Evolutionary conservation across 1,140 invertebrate species (phyloP).

Genomic region (Sminthurides bifidus): DNA sequence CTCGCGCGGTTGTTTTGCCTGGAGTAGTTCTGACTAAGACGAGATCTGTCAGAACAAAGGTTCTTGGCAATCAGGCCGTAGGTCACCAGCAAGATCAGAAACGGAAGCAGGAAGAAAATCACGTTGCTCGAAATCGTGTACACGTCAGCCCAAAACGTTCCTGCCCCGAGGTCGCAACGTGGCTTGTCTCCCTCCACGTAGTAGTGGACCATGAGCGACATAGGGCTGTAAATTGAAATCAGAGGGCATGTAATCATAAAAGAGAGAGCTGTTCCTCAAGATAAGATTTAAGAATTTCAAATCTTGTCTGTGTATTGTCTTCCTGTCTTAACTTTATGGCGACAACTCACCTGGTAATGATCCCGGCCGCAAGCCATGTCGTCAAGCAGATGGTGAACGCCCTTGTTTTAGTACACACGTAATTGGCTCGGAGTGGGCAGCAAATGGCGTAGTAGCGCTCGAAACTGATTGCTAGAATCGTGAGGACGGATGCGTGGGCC

Average conservation of each 20-base stretch:
- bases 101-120: constrained; percentile 62
- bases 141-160: constrained; percentile 54
- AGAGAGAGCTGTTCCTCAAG: not conserved
- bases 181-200: constrained; percentile 46
- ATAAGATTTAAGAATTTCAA: not conserved
- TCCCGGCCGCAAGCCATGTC: constrained; percentile 68
- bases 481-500: constrained; percentile 81
- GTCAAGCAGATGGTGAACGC: constrained; percentile 67
- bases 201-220: constrained; percentile 54
- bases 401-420: constrained; percentile 79
- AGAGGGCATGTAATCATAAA: constrained; percentile 2
- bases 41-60: constrained; percentile 39
- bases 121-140: constrained; percentile 61
- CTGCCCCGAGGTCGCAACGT: constrained; percentile 58
- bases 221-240: constrained; percentile 52
- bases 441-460: constrained; percentile 92
- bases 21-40: constrained; percentile 24
- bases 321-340: not conserved
- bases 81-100: constrained; percentile 58
- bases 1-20: constrained; percentile 40
- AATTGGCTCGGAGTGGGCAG: constrained; percentile 74
- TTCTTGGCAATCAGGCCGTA: constrained; percentile 65
- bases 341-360: constrained; percentile 62
- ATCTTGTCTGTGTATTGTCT: not conserved
- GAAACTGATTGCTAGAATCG: constrained; percentile 83